phyloP scores from a whole-genome alignment of 2,797 vertebrate genomes.

The Coreius guichenoti region DNA sequence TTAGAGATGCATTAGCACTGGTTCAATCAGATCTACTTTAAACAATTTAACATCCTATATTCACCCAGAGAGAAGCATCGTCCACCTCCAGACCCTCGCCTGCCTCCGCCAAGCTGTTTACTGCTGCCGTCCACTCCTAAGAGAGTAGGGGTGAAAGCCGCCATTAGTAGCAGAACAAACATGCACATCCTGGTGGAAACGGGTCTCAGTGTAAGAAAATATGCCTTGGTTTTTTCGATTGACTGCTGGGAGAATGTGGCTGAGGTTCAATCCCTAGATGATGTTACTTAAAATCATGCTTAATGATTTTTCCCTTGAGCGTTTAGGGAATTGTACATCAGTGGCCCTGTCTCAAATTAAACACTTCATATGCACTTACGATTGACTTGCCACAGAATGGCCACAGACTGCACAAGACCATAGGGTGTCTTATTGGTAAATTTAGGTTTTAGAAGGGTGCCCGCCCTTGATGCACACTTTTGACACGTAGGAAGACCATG shows the following conservation, averaged over 20 bases:
- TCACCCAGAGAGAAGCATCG: constrained; percentile 76
- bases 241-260: neutral
- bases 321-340: neutral
- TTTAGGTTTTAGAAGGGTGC: neutral
- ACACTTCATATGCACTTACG: neutral
- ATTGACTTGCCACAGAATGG: neutral
- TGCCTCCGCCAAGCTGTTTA: constrained; percentile 92
- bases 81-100: constrained; percentile 83
- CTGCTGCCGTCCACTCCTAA: constrained; percentile 87
- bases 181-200: constrained; percentile 91
- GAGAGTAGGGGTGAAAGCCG: constrained; percentile 86
- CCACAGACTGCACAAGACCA: neutral
- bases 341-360: neutral
- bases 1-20: neutral
- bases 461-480: neutral
- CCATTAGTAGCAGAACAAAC: constrained; percentile 89
- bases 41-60: neutral
- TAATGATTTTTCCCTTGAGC: too few relatives aligned
- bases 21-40: neutral
- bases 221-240: neutral
- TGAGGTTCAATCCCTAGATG: neutral
- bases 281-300: neutral
- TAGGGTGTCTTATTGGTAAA: neutral
- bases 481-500: neutral
- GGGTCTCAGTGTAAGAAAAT: constrained; percentile 88